Conservation (phyloP, 2,888 invertebrate species). For the Lagria hirta region DNA sequence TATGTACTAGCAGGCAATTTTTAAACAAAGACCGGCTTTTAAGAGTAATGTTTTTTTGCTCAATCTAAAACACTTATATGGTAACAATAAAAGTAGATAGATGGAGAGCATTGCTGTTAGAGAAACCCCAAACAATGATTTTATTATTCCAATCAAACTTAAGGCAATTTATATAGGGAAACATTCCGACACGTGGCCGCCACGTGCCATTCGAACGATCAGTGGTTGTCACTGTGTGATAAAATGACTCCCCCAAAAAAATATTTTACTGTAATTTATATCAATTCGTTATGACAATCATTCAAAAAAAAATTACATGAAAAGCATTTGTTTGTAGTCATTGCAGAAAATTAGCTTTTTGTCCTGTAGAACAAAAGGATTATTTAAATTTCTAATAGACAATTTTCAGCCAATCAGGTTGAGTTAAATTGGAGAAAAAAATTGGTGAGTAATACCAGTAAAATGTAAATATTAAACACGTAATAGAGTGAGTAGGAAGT, state of each 20-base stretch:
- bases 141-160: conserved; percentile 13
- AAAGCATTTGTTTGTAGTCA: conserved; percentile 25
- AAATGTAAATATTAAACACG: conserved; percentile 14
- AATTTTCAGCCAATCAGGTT: too few relatives aligned
- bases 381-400: too few relatives aligned
- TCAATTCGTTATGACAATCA: conserved; percentile 11
- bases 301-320: conserved; percentile 14
- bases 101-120: neutral
- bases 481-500: conserved; percentile 15
- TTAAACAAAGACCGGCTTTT: too few relatives aligned
- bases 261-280: conserved; percentile 25
- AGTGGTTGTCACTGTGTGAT: conserved; percentile 43
- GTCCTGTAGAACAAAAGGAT: too few relatives aligned
- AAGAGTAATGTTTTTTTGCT: too few relatives aligned
- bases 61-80: too few relatives aligned
- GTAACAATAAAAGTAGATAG: too few relatives aligned
- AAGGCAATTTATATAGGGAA: conserved; percentile 18
- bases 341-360: conserved; percentile 34
- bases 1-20: too few relatives aligned
- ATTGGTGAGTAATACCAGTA: conserved; percentile 2
- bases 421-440: conserved; percentile 1
- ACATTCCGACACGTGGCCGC: conserved; percentile 38
- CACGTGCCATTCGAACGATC: conserved; percentile 42
- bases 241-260: conserved; percentile 45
- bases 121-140: conserved; percentile 1